Percentiles rank a stretch among this genome's conserved stretches.
Conservation (phyloP, 2,113 vertebrate genomes). For the Acanthisitta chloris region DNA sequence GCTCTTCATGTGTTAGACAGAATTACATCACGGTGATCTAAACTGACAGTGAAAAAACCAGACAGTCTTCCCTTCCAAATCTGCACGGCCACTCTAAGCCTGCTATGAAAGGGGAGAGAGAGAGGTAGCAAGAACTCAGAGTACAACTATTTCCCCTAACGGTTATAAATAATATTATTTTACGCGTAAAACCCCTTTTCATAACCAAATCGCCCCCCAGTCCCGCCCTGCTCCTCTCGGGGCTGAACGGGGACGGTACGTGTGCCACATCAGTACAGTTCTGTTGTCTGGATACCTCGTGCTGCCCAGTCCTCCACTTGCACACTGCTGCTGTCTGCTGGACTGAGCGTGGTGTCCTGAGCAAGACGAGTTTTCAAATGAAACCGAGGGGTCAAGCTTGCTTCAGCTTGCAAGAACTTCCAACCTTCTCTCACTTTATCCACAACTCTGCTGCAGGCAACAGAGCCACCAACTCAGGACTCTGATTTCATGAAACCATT, state of each 20-base stretch:
- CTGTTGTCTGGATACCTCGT: neutral
- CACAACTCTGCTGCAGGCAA: neutral
- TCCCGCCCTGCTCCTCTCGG: neutral
- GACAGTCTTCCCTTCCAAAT: slow-evolving; percentile 44
- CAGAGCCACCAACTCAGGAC: neutral
- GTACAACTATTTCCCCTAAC: neutral
- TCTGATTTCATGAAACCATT: neutral
- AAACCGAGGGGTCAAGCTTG: neutral
- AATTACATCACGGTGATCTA: slow-evolving; percentile 49
- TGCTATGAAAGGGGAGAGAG: slow-evolving; percentile 5
- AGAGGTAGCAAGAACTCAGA: neutral
- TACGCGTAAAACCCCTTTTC: neutral
- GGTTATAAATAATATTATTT: slow-evolving; percentile 29
- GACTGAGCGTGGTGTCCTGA: neutral
- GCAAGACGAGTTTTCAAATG: neutral
- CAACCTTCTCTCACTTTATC: neutral
- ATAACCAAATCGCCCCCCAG: neutral
- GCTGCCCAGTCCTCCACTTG: neutral
- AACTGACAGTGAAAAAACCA: slow-evolving; percentile 55
- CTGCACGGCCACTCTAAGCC: slow-evolving; percentile 23
- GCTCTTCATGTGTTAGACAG: slow-evolving; percentile 42
- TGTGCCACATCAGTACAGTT: neutral
- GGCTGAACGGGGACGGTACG: neutral
- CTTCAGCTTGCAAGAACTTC: neutral
- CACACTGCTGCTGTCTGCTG: neutral